phyloP scores from a whole-genome alignment of 2,888 invertebrate genomes.

The Plebejus anna region DNA sequence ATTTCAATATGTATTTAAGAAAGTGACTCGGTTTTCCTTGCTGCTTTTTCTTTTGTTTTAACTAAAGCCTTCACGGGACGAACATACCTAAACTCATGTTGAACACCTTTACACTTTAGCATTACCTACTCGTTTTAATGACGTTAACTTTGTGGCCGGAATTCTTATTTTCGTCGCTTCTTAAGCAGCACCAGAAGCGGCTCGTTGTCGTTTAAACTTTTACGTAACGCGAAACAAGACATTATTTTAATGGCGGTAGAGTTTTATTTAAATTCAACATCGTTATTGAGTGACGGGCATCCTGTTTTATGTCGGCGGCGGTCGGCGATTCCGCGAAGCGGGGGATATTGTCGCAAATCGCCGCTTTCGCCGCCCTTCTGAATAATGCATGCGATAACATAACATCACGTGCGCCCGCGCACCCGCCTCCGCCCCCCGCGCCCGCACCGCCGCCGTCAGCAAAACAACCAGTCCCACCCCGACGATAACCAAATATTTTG shows the following conservation, averaged over 20 bases:
- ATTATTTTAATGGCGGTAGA: constrained; percentile 41
- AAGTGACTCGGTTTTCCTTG: background rate
- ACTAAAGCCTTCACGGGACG: background rate
- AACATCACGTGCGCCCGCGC: constrained; percentile 66
- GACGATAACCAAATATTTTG: background rate
- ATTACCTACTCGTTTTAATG: background rate
- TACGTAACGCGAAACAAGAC: constrained; percentile 36
- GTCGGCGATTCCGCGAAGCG: constrained; percentile 75
- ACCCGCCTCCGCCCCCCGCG: constrained; percentile 43
- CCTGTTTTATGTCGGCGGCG: constrained; percentile 63
- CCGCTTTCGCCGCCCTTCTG: constrained; percentile 77
- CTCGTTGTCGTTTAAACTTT: constrained; percentile 3
- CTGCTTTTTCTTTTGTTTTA: background rate
- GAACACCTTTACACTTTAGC: no score
- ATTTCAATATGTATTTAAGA: background rate
- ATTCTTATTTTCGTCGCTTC: background rate
- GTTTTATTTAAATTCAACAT: constrained; percentile 69
- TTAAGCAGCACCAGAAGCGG: constrained; percentile 7
- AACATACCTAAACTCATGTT: background rate
- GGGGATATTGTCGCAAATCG: constrained; percentile 79
- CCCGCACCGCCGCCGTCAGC: constrained; percentile 37
- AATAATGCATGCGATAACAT: constrained; percentile 78
- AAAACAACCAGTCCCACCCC: constrained; percentile 10
- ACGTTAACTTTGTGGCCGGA: background rate
- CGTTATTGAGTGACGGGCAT: constrained; percentile 72